Evolutionary conservation across 2,888 invertebrate genomes (phyloP), one percentile per base, ranked within the genome.

Genomic region (Pemphredon lugubris): DNA sequence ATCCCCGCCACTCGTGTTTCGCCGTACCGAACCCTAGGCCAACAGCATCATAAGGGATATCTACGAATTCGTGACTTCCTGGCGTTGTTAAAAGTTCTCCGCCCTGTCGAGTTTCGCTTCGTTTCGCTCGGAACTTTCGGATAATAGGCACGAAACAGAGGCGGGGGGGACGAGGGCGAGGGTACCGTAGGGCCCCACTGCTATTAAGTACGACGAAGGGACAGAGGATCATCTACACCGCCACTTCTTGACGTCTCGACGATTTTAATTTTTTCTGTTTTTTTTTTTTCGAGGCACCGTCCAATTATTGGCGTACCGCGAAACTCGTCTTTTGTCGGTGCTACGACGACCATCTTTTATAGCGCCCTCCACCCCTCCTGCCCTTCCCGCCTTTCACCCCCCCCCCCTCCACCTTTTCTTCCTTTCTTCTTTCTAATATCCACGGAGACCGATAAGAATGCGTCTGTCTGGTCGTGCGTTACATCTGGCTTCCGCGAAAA

Each of bases 11-110:
- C 4, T n/a, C 11, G 13, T 5, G 3, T 18, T 9, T 40, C 18
- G 7, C 4, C 7, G 6, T 6, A 4, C 40, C 7, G 5, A 40
- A 39, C 14, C 37, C 57, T 7, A 2, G 20, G 30, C 11, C 47
- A 26, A 39, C 53, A 6, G 9, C 66, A 48, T 54, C 63, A 63
- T 51, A 68, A 40, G 55, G 55, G 72, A 59, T 45, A 74, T 63
- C 73, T 73, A 71, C 66, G 79, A 79, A 79, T 81, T 84, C 82
- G 82, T 82, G 83, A 74, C 76, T 79, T 71, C 67, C 69, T 73
- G 65, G 73, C 83, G 77, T 84, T 81, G 83, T 84, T 83, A 79
- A 78, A 82, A 84, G 67, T 82, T 82, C 75, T 55, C 65, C 50
- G 40, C 63, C 47, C 57, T 53, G 60, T 55, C 63, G 72, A 75